Evolutionary conservation across 2,797 vertebrate genomes (phyloP).

Genomic region (Tragelaphus oryx): DNA sequence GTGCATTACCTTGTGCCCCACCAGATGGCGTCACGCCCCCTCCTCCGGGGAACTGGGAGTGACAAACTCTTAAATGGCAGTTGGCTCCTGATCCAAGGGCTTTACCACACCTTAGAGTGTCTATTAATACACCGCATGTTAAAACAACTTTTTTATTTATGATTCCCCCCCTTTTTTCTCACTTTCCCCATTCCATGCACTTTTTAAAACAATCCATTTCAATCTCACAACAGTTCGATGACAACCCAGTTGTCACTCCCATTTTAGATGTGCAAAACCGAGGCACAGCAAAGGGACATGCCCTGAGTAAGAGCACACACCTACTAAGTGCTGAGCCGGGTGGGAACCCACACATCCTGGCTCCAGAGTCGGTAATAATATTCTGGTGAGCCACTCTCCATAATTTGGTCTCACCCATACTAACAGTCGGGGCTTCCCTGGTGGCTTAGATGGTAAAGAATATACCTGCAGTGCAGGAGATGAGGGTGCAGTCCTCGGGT

Average conservation of each 20-base stretch:
- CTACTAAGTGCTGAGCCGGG: not conserved
- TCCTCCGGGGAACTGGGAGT: not conserved
- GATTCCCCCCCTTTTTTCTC: rapidly evolving
- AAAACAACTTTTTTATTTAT: not conserved
- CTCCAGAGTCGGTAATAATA: not conserved
- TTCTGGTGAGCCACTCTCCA: not conserved
- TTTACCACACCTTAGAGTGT: not conserved
- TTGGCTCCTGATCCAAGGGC: not conserved
- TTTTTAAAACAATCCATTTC: not conserved
- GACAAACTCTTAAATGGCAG: not conserved
- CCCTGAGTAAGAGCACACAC: not conserved
- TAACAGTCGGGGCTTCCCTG: not conserved
- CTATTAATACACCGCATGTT: rapidly evolving
- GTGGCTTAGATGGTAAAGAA: not conserved
- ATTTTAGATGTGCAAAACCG: not conserved
- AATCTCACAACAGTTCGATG: not conserved
- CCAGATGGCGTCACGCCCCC: not conserved
- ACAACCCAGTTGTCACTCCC: not conserved
- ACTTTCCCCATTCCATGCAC: too few relatives aligned
- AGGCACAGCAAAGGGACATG: not conserved
- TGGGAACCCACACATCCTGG: not conserved
- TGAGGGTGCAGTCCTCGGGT: not conserved
- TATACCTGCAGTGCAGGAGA: not conserved
- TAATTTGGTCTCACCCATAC: not conserved
- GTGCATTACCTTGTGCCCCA: not conserved